Evolutionary conservation across 2,797 vertebrate species (phyloP).

Genomic region (Urophycis tenuis): DNA sequence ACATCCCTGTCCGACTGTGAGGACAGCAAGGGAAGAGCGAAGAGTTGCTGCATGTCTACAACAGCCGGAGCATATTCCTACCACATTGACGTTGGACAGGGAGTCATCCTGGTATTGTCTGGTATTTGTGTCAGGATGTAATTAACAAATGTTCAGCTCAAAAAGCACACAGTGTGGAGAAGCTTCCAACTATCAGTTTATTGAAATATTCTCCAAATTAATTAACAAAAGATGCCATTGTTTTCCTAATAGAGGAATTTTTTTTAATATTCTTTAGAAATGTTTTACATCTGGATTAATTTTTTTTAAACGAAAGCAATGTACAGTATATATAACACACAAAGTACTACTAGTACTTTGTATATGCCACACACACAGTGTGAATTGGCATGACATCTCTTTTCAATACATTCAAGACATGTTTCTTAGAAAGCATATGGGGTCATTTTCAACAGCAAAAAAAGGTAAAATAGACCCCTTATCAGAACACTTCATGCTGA

Average conservation of each 20-base stretch:
- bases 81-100: constrained; percentile 28
- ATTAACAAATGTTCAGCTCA: background rate
- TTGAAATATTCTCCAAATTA: background rate
- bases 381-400: too few species aligned
- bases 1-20: constrained; percentile 41
- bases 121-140: background rate
- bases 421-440: too few species aligned
- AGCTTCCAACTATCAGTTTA: background rate
- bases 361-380: too few species aligned
- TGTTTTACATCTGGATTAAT: background rate
- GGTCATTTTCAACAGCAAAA: too few species aligned
- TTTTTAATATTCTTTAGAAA: background rate
- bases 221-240: background rate
- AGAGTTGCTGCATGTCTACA: constrained; percentile 16
- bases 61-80: constrained; percentile 40
- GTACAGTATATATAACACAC: too few species aligned
- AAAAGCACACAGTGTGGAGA: background rate
- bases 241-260: background rate
- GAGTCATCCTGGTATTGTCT: background rate
- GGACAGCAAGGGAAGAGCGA: constrained; percentile 38
- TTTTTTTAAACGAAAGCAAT: too few species aligned
- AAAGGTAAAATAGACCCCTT: too few species aligned
- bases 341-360: too few species aligned
- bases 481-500: too few species aligned
- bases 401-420: too few species aligned